These are phyloP conservation scores for Abrostola triplasia DNA, from an alignment of 2,888 invertebrate species.

Conservation along the genomic window DNA sequence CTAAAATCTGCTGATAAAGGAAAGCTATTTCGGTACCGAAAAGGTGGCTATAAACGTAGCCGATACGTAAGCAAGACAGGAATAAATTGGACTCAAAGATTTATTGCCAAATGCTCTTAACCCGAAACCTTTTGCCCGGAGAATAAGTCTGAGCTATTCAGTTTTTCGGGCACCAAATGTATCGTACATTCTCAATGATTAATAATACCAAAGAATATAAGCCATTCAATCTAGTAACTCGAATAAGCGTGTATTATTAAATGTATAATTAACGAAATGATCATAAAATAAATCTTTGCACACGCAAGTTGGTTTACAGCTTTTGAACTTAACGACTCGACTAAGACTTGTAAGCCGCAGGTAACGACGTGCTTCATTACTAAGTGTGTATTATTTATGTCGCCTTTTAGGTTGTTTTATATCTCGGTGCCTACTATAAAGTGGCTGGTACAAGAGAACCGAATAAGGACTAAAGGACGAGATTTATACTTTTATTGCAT, in stretches of 20 bases:
- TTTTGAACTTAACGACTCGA: slow-evolving; percentile 68
- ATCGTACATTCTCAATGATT: slow-evolving; percentile 48
- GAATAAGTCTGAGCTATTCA: slow-evolving; percentile 70
- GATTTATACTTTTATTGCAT: slow-evolving; percentile 39
- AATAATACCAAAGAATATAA: slow-evolving; percentile 25
- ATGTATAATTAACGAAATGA: slow-evolving; percentile 41
- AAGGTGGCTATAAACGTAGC: slow-evolving; percentile 78
- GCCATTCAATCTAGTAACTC: slow-evolving; percentile 13
- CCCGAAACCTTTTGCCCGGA: slow-evolving; percentile 70
- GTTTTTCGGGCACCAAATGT: slow-evolving; percentile 62
- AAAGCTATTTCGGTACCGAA: slow-evolving; percentile 73
- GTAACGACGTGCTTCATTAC: slow-evolving; percentile 79
- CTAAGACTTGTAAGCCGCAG: slow-evolving; percentile 70
- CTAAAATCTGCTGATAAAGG: slow-evolving; percentile 75
- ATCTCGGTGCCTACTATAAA: slow-evolving; percentile 64
- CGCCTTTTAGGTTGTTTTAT: slow-evolving; percentile 65
- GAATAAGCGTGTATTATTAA: slow-evolving; percentile 20
- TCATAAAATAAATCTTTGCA: slow-evolving; percentile 48
- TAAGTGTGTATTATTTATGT: slow-evolving; percentile 77
- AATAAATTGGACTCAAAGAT: slow-evolving; percentile 83
- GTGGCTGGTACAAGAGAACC: slow-evolving; percentile 54
- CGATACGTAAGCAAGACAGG: slow-evolving; percentile 78
- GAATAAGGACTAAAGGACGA: slow-evolving; percentile 47
- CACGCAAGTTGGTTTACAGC: slow-evolving; percentile 61
- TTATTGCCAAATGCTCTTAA: slow-evolving; percentile 87